Conservation (phyloP, 2,797 vertebrate species). For the Xenopus petersii region DNA sequence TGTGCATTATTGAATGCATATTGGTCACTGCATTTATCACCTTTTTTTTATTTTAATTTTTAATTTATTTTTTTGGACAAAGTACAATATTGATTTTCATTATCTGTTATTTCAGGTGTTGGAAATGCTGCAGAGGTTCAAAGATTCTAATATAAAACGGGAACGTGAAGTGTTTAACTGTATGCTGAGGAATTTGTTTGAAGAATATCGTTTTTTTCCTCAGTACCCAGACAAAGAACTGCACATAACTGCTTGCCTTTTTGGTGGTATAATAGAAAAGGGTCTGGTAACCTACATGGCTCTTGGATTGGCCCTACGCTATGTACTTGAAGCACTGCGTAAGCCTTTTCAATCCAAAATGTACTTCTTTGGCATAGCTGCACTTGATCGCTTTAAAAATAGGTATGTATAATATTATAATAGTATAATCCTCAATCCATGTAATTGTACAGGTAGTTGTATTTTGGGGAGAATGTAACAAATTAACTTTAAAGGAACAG, state of each 20-base stretch:
- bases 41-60: no score
- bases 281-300: constrained; percentile 99
- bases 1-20: no score
- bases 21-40: no score
- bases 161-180: constrained; percentile 98
- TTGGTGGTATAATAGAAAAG: constrained; percentile 98
- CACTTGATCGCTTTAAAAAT: constrained; percentile 99
- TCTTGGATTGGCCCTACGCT: constrained; percentile 90
- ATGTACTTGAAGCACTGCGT: constrained; percentile 97
- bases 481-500: no score
- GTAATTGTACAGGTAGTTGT: no score
- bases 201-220: constrained; percentile 97
- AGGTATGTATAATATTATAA: constrained; percentile 69
- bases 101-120: constrained; percentile 74
- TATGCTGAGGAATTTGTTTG: constrained; percentile 97
- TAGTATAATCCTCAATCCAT: no score
- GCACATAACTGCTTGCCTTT: constrained; percentile 98
- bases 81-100: no score
- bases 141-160: constrained; percentile 95
- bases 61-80: no score
- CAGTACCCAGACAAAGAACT: constrained; percentile 99
- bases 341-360: constrained; percentile 98
- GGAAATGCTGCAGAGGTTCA: constrained; percentile 98
- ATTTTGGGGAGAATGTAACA: no score
- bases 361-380: constrained; percentile 99